A percentile compares a stretch with the other conserved stretches of the same genome.
phyloP scores from a whole-genome alignment of 2,113 vertebrate species.

The Toxotes jaculatrix region DNA sequence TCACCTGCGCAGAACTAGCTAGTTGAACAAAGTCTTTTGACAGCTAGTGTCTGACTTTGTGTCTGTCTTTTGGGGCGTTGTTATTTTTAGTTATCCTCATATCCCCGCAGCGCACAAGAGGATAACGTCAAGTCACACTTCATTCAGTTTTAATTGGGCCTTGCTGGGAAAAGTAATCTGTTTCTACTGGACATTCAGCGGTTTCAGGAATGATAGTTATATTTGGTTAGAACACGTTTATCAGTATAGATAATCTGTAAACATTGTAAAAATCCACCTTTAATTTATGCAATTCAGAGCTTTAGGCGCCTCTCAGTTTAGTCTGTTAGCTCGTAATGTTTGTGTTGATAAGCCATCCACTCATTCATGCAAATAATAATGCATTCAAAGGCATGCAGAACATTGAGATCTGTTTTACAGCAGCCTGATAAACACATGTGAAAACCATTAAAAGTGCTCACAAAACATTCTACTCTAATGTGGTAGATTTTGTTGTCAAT shows the following conservation, averaged over 20 bases:
- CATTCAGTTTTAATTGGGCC: background rate
- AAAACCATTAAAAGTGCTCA: background rate
- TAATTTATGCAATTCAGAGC: background rate
- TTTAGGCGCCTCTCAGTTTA: too few species aligned
- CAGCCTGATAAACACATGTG: background rate
- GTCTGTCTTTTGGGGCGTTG: fast-evolving
- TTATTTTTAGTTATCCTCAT: background rate
- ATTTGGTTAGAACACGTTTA: background rate
- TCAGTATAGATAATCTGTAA: background rate
- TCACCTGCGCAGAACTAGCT: background rate
- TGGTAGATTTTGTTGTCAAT: background rate
- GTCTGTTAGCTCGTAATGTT: background rate
- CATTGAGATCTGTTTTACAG: background rate
- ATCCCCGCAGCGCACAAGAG: background rate
- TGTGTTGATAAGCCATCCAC: background rate
- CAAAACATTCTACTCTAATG: background rate
- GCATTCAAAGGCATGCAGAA: background rate
- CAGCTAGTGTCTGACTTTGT: background rate
- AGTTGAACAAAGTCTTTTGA: background rate
- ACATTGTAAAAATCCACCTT: background rate
- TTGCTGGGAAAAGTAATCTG: background rate
- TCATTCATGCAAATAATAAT: background rate
- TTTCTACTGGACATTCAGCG: background rate
- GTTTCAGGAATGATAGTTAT: background rate
- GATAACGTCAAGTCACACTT: background rate